Evolutionary conservation across 2,888 invertebrate genomes (phyloP), one percentile per base, ranked within the genome.

Genomic region (Sphaeridia pumilis): DNA sequence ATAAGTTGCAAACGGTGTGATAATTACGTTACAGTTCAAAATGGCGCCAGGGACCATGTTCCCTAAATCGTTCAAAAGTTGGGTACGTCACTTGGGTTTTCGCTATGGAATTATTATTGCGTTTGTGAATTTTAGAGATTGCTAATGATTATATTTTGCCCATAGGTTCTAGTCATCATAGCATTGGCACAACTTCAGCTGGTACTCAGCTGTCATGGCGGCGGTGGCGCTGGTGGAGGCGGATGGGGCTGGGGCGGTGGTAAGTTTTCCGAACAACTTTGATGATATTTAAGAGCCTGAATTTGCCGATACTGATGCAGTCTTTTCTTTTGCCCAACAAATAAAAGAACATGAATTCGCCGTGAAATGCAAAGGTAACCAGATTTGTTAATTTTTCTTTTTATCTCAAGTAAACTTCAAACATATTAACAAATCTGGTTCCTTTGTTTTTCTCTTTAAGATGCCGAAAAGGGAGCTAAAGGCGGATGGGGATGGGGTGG

Each of bases 141-240:
- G n/a, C n/a, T n/a, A n/a, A n/a, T n/a, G n/a, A n/a, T n/a, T n/a
- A n/a, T n/a, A n/a, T n/a, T n/a, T n/a, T n/a, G n/a, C n/a, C n/a
- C n/a, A n/a, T n/a, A n/a, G n/a, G n/a, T 47, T 47, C 46, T 52
- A 52, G 47, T 52, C 47, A 46, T 41, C 22, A 45, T 41, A 14
- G n/a, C 42, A 14, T 28, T 52, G 22, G 41, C 52, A 24, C 25
- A 41, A 21, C 41, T 52, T 34, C 52, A 52, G 34, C 47, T 46
- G 4, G 28, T 35, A 4, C 17, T 47, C 4, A 41, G 46, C 4
- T 52, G 52, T 24, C 47, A 47, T 36, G 49, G 49, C 7, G 49
- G 49, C 26, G 41, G 41, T 36, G 49, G 49, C 26, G 49, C 27
- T 4, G 45, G 45, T 14, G 26, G 49, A n/a, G 27, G 27, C 1